These are phyloP conservation scores for Nebria salina DNA, from an alignment of 2,888 invertebrate species.

Conservation along the genomic window DNA sequence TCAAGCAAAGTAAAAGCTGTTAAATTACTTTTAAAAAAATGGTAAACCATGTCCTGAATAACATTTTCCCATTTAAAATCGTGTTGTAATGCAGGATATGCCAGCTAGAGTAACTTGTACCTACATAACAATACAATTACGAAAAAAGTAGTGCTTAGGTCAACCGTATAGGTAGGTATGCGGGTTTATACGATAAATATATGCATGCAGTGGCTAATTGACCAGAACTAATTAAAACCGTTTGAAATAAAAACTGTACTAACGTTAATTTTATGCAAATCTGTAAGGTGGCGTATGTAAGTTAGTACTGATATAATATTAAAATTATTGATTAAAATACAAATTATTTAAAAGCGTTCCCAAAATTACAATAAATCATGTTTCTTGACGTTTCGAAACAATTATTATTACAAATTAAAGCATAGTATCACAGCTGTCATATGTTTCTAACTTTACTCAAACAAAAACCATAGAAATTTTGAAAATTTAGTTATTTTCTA, in stretches of 20 bases:
- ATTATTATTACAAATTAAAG: too few relatives aligned
- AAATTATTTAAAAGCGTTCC: too few relatives aligned
- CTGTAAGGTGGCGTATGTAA: too few relatives aligned
- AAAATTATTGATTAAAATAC: too few relatives aligned
- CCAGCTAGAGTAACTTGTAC: conserved; percentile 29
- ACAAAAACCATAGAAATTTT: too few relatives aligned
- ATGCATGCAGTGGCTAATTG: not conserved
- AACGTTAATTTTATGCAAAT: not conserved
- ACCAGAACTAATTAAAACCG: not conserved
- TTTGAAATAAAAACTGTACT: not conserved
- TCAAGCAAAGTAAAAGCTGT: too few relatives aligned
- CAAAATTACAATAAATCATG: too few relatives aligned
- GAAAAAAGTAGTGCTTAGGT: conserved; percentile 15
- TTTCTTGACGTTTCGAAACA: too few relatives aligned
- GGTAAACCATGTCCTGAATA: not conserved
- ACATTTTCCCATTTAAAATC: not conserved
- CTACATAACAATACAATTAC: conserved; percentile 43
- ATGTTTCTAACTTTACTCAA: too few relatives aligned
- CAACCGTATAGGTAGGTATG: conserved; percentile 11
- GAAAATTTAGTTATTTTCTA: too few relatives aligned
- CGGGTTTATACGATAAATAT: conserved; percentile 16
- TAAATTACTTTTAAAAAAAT: not conserved
- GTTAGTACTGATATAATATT: too few relatives aligned
- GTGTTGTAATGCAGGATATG: conserved; percentile 36
- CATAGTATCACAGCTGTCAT: too few relatives aligned